A percentile compares a stretch with the other conserved stretches of the same genome.
Conservation (phyloP, 2,797 vertebrate genomes). For the Hippopotamyrus pictus region DNA sequence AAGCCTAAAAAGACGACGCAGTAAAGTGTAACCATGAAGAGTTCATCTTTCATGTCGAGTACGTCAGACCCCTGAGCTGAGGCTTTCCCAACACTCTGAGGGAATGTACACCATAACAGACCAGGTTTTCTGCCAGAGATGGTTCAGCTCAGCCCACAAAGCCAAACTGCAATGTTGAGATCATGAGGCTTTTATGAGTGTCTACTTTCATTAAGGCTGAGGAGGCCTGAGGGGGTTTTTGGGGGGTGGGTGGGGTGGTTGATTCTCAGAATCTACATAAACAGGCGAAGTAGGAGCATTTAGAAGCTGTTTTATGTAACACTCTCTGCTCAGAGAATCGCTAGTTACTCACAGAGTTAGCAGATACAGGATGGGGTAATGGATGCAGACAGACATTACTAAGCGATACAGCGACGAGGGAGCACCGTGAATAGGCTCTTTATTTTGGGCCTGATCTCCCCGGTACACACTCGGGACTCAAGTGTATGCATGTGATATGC, state of each 20-base stretch:
- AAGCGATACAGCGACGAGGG: background rate
- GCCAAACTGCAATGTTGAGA: background rate
- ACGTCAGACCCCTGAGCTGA: background rate
- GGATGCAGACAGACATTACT: background rate
- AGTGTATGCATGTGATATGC: background rate
- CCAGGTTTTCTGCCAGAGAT: background rate
- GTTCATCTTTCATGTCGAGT: background rate
- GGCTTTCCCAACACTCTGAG: background rate
- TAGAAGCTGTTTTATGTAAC: background rate
- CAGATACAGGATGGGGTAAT: background rate
- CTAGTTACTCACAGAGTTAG: background rate
- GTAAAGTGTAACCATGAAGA: background rate
- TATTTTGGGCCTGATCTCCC: background rate
- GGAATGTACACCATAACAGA: background rate
- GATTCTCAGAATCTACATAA: background rate
- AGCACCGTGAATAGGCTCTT: background rate
- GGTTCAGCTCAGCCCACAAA: background rate
- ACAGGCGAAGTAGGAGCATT: background rate
- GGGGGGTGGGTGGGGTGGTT: background rate
- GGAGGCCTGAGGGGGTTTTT: background rate
- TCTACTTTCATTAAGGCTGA: background rate
- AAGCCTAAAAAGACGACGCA: background rate
- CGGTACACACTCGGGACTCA: background rate
- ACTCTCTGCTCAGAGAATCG: background rate
- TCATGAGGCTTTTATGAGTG: background rate